Evolutionary conservation across 2,797 vertebrate genomes (phyloP), one percentile per base, ranked within the genome.

Genomic region (Iguana delicatissima): DNA sequence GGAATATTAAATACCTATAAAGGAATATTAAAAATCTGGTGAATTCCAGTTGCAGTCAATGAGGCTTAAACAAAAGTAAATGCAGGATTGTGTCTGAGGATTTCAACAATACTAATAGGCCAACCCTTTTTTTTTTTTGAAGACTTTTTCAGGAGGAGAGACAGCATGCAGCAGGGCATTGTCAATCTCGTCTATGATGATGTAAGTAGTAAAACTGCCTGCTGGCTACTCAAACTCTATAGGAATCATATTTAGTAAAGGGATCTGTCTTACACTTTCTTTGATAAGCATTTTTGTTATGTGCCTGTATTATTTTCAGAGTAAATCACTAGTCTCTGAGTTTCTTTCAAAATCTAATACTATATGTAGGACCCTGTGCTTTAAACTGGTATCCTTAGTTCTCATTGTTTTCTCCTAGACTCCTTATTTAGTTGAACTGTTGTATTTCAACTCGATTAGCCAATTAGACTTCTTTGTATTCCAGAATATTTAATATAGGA

Each of bases 181-280:
- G 98, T 98, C 90, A 98, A 95, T 97, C 98, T 99, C 94, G 94
- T 96, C 38, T 99, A 99, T 62, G 98, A 99, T n/a, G 98, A 99
- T 79, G 98, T 99, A 94, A 98, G 98, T 97, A 92, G 86, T 42
- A 52, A 52, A 59, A 73, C 50, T 62, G 38, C 52, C 46, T 26
- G 73, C 18, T 55, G 8, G 20, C 35, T 80, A 12, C 7, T 85
- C 26, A 52, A 2, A 5, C 13, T 55, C 16, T 76, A 8, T 57
- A 55, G 79, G 73, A 35, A 77, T 18, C 4, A 46, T 50, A 46
- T 32, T 50, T 22, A 88, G 0, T 50, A 64, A 20, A 84, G 67
- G 46, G 81, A 1, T 18, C n/a, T 52, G 42, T 6, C 62, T 64
- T 24, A 46, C 13, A 29, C 55, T 76, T 1, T 62, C 35, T 87